These are phyloP conservation scores for Automeris io DNA, from an alignment of 2,888 invertebrate genomes.

Conservation along the genomic window DNA sequence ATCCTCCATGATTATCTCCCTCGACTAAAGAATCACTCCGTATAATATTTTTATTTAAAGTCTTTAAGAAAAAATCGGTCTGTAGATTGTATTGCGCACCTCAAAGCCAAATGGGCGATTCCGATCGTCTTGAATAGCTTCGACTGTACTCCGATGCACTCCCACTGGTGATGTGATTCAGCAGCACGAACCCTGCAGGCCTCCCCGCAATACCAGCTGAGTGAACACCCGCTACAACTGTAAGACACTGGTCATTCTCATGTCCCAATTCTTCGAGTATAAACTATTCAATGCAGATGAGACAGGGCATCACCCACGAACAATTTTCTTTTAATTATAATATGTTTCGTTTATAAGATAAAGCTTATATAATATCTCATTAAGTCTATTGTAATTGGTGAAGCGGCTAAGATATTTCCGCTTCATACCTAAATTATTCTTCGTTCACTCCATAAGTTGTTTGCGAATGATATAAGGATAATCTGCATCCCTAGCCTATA, in stretches of 20 bases:
- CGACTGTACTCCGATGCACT: conserved; percentile 81
- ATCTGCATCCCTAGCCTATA: no score
- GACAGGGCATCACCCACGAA: no score
- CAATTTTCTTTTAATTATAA: no score
- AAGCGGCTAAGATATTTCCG: no score
- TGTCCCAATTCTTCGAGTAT: neutral
- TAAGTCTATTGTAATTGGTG: no score
- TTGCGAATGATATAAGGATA: no score
- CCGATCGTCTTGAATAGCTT: conserved; percentile 83
- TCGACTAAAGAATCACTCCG: no score
- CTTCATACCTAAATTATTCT: no score
- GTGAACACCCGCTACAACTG: conserved; percentile 82
- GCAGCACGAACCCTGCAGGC: conserved; percentile 78
- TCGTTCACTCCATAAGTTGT: no score
- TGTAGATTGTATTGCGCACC: conserved; percentile 36
- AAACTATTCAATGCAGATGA: neutral
- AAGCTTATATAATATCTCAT: no score
- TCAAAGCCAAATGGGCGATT: conserved; percentile 86
- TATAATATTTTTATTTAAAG: neutral
- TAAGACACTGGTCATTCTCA: conserved; percentile 10
- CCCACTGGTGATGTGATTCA: conserved; percentile 80
- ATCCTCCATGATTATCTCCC: no score
- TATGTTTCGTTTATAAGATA: no score
- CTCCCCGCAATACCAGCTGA: conserved; percentile 81
- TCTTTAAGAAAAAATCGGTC: neutral